phyloP scores from a whole-genome alignment of 92 coral and sea anemone species.

The Scolanthus callimorphus region DNA sequence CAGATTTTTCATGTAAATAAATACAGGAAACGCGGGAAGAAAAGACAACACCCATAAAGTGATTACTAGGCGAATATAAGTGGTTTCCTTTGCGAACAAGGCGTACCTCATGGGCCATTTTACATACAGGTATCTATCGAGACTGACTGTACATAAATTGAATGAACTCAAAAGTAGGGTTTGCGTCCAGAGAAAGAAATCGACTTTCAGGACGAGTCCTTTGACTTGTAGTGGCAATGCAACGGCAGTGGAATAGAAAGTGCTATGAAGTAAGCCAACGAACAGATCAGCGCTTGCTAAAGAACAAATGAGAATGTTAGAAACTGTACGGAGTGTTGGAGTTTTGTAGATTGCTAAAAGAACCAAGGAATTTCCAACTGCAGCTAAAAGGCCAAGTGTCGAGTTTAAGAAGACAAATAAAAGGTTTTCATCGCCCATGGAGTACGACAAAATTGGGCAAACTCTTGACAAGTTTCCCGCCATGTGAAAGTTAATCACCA shows the following conservation, averaged over 20 bases:
- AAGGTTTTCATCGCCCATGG: too few species aligned
- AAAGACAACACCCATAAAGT: conserved; percentile 6
- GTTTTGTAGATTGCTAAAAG: conserved; percentile 14
- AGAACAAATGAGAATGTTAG: conserved; percentile 25
- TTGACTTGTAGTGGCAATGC: conserved; percentile 1
- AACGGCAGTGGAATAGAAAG: conserved; percentile 15
- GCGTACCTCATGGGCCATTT: conserved; percentile 12
- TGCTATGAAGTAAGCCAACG: conserved; percentile 16
- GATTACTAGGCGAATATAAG: background rate
- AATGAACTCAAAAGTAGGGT: conserved; percentile 11
- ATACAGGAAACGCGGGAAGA: conserved; percentile 8
- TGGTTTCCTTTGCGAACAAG: background rate
- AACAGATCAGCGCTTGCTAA: conserved; percentile 21
- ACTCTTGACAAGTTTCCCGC: too few species aligned
- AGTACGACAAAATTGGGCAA: too few species aligned
- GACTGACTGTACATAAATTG: conserved; percentile 19
- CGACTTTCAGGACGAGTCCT: conserved; percentile 8
- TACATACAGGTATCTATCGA: conserved; percentile 21
- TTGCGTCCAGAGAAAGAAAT: conserved; percentile 18
- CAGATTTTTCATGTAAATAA: conserved; percentile 2
- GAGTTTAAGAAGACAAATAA: conserved; percentile 1
- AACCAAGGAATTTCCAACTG: conserved; percentile 15
- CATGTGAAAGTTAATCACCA: too few species aligned
- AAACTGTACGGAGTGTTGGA: conserved; percentile 6
- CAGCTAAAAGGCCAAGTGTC: conserved; percentile 8